phyloP scores from a whole-genome alignment of 1,140 invertebrate genomes.

The Nasonia longicornis region DNA sequence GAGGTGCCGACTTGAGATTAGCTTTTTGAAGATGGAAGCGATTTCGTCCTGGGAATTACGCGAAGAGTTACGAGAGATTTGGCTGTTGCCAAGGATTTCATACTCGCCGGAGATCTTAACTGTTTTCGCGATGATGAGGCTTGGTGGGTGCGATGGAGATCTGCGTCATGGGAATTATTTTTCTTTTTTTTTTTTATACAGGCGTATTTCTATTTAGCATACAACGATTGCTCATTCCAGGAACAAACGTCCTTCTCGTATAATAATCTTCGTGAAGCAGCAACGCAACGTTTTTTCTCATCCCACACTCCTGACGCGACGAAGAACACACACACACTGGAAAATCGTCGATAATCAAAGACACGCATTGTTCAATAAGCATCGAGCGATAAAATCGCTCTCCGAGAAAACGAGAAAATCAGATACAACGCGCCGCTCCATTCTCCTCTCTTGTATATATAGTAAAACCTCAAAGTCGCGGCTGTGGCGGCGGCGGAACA shows the following conservation, averaged over 20 bases:
- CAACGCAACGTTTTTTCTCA: background rate
- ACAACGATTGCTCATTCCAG: no score
- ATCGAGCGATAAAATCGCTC: conserved; percentile 14
- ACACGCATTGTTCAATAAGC: background rate
- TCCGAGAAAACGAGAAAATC: conserved; percentile 17
- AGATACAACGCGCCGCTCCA: background rate
- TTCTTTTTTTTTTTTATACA: no score
- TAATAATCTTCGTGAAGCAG: background rate
- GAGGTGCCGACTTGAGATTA: conserved; percentile 37
- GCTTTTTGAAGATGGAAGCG: conserved; percentile 1
- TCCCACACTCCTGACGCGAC: background rate
- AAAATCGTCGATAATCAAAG: conserved; percentile 12
- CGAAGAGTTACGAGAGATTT: background rate
- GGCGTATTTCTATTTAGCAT: no score
- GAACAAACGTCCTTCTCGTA: background rate
- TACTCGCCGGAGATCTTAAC: background rate
- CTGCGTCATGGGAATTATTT: no score
- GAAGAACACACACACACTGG: background rate
- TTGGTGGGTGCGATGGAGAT: no score
- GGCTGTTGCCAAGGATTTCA: background rate
- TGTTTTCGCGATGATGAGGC: background rate
- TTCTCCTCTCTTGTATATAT: background rate
- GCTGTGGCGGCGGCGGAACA: background rate
- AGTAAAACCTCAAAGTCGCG: background rate
- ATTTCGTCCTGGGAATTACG: background rate